A percentile compares a stretch with the other conserved stretches of the same genome.
Evolutionary conservation across 2,888 invertebrate genomes (phyloP).

Genomic region (Branchellion lobata): DNA sequence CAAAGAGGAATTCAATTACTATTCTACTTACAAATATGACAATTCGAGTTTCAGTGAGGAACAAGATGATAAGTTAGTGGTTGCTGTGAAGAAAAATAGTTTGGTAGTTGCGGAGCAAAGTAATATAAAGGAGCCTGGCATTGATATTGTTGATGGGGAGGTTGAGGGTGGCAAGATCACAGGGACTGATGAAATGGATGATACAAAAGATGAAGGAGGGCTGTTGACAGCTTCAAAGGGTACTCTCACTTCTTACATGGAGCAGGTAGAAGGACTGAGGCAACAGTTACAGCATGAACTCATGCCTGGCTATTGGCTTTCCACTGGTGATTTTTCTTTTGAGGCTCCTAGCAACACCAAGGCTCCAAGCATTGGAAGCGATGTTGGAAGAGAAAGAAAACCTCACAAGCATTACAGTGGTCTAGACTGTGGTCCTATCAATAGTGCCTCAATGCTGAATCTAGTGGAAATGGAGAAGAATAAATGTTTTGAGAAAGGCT

Average conservation of each 20-base stretch:
- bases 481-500: neutral
- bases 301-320: neutral
- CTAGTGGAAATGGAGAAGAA: neutral
- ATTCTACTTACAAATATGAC: slow-evolving; percentile 6
- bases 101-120: neutral
- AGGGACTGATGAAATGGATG: neutral
- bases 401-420: too few species aligned
- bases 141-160: too few species aligned
- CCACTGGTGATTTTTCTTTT: neutral
- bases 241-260: neutral
- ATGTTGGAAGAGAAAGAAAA: too few species aligned
- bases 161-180: too few species aligned
- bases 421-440: too few species aligned
- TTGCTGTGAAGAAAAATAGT: neutral
- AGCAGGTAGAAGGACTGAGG: neutral
- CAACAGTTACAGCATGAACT: neutral
- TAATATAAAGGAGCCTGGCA: too few species aligned
- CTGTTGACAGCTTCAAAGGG: neutral
- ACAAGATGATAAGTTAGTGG: slow-evolving; percentile 1
- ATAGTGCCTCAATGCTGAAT: too few species aligned
- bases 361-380: too few species aligned
- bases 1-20: too few species aligned
- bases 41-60: neutral
- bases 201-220: neutral
- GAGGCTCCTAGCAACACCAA: too few species aligned